Evolutionary conservation across 2,113 vertebrate species (phyloP).

Genomic region (Solea solea): DNA sequence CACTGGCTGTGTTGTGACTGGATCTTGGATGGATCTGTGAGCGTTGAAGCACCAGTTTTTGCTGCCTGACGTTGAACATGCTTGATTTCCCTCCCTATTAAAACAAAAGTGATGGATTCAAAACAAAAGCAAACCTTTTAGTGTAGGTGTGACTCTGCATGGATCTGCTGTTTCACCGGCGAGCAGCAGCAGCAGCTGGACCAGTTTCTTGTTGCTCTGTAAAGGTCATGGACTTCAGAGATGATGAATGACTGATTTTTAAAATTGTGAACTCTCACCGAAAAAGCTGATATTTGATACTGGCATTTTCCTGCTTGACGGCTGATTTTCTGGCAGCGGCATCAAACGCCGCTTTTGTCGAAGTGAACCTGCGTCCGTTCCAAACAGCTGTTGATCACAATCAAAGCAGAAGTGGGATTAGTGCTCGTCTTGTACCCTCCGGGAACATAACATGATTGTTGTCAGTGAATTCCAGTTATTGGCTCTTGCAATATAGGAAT

Average conservation of each 20-base stretch:
- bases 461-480: neutral
- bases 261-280: slow-evolving; percentile 37
- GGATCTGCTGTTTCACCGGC: slow-evolving; percentile 10
- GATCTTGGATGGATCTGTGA: slow-evolving; percentile 28
- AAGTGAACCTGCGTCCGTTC: neutral
- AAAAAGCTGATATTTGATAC: neutral
- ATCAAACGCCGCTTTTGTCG: slow-evolving; percentile 8
- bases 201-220: slow-evolving; percentile 25
- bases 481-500: neutral
- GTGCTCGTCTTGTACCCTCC: neutral
- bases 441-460: neutral
- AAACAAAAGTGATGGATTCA: slow-evolving; percentile 52
- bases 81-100: slow-evolving; percentile 9
- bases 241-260: slow-evolving; percentile 52
- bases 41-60: slow-evolving; percentile 22
- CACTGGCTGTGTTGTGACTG: slow-evolving; percentile 51
- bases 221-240: slow-evolving; percentile 57
- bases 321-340: slow-evolving; percentile 19
- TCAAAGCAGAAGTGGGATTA: slow-evolving; percentile 6
- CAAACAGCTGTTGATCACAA: slow-evolving; percentile 25
- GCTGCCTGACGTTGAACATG: slow-evolving; percentile 12
- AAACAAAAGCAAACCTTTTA: slow-evolving; percentile 49
- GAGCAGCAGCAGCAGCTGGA: slow-evolving; percentile 31
- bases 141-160: slow-evolving; percentile 45
- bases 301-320: slow-evolving; percentile 12